Evolutionary conservation across 2,797 vertebrate species (phyloP), one percentile per base, ranked within the genome.

Genomic region (Etheostoma perlongum): DNA sequence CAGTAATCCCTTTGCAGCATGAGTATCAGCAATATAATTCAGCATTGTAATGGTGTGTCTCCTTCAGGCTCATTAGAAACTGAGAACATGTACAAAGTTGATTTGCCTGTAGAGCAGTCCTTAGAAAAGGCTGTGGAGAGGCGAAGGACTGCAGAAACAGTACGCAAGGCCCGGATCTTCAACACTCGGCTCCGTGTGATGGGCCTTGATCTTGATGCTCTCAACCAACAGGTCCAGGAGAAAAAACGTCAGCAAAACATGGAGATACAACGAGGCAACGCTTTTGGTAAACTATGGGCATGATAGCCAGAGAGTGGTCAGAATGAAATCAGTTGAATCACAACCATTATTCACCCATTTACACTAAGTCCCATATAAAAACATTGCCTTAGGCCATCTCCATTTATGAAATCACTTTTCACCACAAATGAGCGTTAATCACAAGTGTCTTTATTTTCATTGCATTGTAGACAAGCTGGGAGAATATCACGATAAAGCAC

Each of bases 131-230:
- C 84, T 10, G 74, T 90, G 64, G 92, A 90, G 53, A 88, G 89
- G 36, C 87, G 93, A 2, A 85, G 87, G 69, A 67, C 84, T 62
- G 93, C 92, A 52, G 95, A 95, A 73, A 52, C 74, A 5, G 85
- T 79, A 16, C 94, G 95, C 46, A 92, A 86, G 52, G 85, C 74
- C 21, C 85, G 94, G 1, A 92, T 96, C 59, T 95, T 92, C 53
- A 92, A 92, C 78, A 76, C 93, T 19, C 81, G 90, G 51, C 72
- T 48, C 2, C 89, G 95, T 25, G 89, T 95, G 51, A 91, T 96
- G 53, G 95, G 95, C 23, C 19, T 96, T 0, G 94, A 96, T 25
- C 2, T 85, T 19, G 72, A 86, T 6, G 76, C 72, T 52, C 88
- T 96, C 51, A 80, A 92, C 21, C 78, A 85, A 49, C 95, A 95